Base-by-base conservation (phyloP, 2,888 invertebrate genomes). In the Hesperia comma region DNA sequence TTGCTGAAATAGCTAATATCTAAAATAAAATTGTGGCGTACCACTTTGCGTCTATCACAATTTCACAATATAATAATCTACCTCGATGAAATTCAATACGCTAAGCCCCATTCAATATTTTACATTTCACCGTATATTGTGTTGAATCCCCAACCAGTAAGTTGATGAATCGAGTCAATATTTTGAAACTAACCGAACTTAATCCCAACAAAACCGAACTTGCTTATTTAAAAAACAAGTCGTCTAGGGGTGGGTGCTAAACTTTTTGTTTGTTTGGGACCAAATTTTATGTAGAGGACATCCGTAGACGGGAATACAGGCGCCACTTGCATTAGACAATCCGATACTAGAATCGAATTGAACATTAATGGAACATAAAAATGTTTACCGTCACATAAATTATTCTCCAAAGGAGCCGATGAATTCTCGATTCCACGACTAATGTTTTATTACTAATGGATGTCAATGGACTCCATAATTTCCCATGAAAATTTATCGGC, bases 341-440 rank as follows among this genome's bases (percentile, higher is more conserved):
- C 83, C 85, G 88, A 90, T 90, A 90, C 83, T 79, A 81, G 82
- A 84, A 86, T 85, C 86, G 79, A 83, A 87, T 81, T 81, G 81
- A 77, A 84, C 86, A 83, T 90, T 90, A 91, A 90, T 88, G 85
- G 84, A 80, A 87, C 89, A 90, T 91, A 86, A 90, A 90, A 90
- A 87, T 86, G 82, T 90, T 90, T 86, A 88, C 82, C 86, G 85
- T 80, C 88, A 85, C 86, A 91, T 91, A 91, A 92, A 92, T 92
- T 86, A 90, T 81, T 74, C 74, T 76, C 80, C 74, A 88, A 92
- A 90, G 88, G 83, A 85, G 83, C 92, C 92, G 91, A 88, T 87
- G 86, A 86, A 85, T 87, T 84, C 84, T 83, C 81, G 79, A 82
- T 81, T 84, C 86, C 79, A 83, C 80, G 76, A 78, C 74, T 77